Conservation (phyloP, 2,888 invertebrate genomes). For the Baccha elongata region DNA sequence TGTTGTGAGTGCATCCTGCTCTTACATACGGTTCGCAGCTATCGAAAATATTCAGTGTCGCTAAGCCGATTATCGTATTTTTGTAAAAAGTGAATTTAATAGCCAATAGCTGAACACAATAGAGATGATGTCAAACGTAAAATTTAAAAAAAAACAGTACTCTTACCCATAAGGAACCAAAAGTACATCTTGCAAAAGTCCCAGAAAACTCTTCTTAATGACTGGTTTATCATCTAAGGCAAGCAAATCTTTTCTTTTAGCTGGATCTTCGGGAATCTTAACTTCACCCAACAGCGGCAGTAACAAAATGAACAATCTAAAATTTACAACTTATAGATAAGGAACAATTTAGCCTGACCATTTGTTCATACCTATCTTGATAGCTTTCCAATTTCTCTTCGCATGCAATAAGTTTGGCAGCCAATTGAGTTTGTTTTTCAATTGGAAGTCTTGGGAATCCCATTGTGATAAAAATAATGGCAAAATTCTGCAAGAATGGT, state of each 20-base stretch:
- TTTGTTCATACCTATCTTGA: constrained; percentile 88
- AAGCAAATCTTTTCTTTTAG: constrained; percentile 86
- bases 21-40: too few species aligned
- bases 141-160: too few species aligned
- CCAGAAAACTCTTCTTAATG: constrained; percentile 84
- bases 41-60: too few species aligned
- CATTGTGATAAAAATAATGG: constrained; percentile 96
- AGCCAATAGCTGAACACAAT: too few species aligned
- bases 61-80: too few species aligned
- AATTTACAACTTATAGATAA: too few species aligned
- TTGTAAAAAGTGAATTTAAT: too few species aligned
- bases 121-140: too few species aligned
- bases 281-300: constrained; percentile 91
- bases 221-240: constrained; percentile 89
- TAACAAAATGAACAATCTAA: constrained; percentile 90
- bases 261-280: constrained; percentile 85
- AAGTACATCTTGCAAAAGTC: constrained; percentile 91
- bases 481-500: constrained; percentile 92
- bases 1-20: too few species aligned
- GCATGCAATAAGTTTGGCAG: constrained; percentile 89
- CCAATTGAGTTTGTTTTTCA: constrained; percentile 89
- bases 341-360: too few species aligned
- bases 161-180: constrained; percentile 92
- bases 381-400: constrained; percentile 92
- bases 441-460: constrained; percentile 92